Conservation (phyloP, 2,113 vertebrate genomes). For the Neolamprologus fasciatus region DNA sequence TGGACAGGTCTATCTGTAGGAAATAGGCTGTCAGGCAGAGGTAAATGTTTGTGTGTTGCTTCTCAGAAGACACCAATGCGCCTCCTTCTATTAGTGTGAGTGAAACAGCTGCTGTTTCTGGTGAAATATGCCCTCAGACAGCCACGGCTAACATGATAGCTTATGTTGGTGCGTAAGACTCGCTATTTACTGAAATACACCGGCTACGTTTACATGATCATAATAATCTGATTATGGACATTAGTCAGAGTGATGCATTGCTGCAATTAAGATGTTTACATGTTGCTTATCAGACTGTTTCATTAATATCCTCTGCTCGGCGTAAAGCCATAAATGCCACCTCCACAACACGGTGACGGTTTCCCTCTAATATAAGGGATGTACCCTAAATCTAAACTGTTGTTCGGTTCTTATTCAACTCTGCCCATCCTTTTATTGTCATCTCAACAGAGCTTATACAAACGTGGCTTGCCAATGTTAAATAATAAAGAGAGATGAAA, state of each 20-base stretch:
- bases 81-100: not conserved
- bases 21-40: conserved; percentile 37
- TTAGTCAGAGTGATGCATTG: not conserved
- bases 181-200: not conserved
- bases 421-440: not conserved
- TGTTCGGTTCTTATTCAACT: not conserved
- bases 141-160: not conserved
- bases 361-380: rapidly evolving
- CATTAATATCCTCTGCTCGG: not conserved
- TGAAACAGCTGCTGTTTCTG: not conserved
- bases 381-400: not conserved
- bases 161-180: not conserved
- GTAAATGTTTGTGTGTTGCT: not conserved
- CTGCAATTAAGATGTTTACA: not conserved
- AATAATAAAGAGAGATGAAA: not conserved
- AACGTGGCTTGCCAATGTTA: not conserved
- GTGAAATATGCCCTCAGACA: not conserved
- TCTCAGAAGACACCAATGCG: not conserved
- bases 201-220: not conserved
- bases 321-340: not conserved
- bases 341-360: not conserved
- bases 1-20: conserved; percentile 55
- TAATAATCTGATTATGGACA: not conserved
- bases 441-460: not conserved
- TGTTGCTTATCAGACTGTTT: not conserved